These are phyloP conservation scores for Molorchus minor DNA, from an alignment of 2,888 invertebrate genomes.

Conservation along the genomic window DNA sequence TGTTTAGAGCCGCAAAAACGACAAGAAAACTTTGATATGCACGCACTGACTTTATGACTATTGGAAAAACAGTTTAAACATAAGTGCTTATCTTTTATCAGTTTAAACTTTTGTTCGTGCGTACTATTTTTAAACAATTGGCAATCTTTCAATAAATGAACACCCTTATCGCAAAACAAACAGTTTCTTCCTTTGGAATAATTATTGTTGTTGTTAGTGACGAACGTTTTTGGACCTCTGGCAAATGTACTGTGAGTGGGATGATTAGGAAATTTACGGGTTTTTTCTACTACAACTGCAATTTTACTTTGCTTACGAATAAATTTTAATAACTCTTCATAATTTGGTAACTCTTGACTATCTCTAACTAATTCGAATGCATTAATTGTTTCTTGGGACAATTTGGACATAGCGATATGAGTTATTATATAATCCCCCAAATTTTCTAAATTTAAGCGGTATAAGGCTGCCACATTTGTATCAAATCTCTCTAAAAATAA, in stretches of 20 bases:
- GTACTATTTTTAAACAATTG: neutral
- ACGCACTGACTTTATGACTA: neutral
- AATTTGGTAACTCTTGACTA: neutral
- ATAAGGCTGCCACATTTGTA: slow-evolving; percentile 6
- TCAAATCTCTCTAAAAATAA: slow-evolving; percentile 13
- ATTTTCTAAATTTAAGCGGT: slow-evolving; percentile 8
- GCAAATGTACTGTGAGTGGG: neutral
- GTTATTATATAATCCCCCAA: slow-evolving; percentile 5
- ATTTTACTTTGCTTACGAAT: slow-evolving; percentile 6
- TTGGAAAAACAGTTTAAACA: slow-evolving; percentile 20
- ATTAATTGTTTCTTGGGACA: slow-evolving; percentile 7
- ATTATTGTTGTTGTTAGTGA: neutral
- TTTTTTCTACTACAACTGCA: neutral
- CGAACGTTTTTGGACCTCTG: neutral
- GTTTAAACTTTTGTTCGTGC: neutral
- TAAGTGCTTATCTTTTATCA: slow-evolving; percentile 1
- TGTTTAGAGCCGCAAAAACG: slow-evolving; percentile 4
- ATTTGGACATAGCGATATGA: slow-evolving; percentile 5
- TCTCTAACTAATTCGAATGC: slow-evolving; percentile 1
- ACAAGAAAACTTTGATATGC: slow-evolving; percentile 11
- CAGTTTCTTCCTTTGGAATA: slow-evolving; percentile 8
- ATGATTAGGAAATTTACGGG: neutral
- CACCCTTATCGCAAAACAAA: slow-evolving; percentile 5
- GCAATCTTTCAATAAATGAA: slow-evolving; percentile 19
- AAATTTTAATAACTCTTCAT: neutral